Base-by-base conservation (phyloP, 2,797 vertebrate genomes). In the Acanthurus lineatus region DNA sequence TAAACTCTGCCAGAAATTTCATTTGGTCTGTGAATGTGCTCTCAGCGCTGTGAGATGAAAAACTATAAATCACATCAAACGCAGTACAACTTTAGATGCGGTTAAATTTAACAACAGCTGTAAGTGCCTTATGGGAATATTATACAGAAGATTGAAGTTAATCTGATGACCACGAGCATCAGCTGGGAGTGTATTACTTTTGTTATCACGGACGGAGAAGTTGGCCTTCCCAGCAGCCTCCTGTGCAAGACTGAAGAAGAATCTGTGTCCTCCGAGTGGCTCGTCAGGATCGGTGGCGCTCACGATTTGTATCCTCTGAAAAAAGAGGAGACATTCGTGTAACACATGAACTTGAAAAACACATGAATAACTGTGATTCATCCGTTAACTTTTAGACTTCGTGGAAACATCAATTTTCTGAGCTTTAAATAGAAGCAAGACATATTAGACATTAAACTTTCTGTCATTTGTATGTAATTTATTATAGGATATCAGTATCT, bases 181-280 rank as follows among this genome's bases (percentile, higher is more conserved):
- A 2, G 63, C 25, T 22, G 28, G 17, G 60, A 64, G 44, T 1
- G 38, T 5, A 0, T 93, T 89, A 98, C 97, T 97, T 97, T 96
- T 97, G 90, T 99, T 99, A 85, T 99, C 97, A 2, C 93, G 96
- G 48, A 99, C 93, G 0, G 97, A 97, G 88, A 99, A 99, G 92
- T 99, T 99, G 1, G 97, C 96, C 83, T 96, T 96, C 79, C 94
- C 94, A n/a, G 93, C 94, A 77, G 95, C 94, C 73, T 98, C 97
- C 0, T 96, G 95, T 5, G 97, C 95, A 79, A 98, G 90, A 22
- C 94, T 95, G 94, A 98, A 99, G 64, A 95, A 96, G 92, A 99
- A 98, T 0, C 96, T 94, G 83, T 98, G 97, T 67, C 97, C 98
- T 19, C 92, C 95, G 16, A 94, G 91, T 7, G 97, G 95, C 70